Base-by-base conservation (phyloP, 2,888 invertebrate species). In the Lycocerus yunnanus region DNA sequence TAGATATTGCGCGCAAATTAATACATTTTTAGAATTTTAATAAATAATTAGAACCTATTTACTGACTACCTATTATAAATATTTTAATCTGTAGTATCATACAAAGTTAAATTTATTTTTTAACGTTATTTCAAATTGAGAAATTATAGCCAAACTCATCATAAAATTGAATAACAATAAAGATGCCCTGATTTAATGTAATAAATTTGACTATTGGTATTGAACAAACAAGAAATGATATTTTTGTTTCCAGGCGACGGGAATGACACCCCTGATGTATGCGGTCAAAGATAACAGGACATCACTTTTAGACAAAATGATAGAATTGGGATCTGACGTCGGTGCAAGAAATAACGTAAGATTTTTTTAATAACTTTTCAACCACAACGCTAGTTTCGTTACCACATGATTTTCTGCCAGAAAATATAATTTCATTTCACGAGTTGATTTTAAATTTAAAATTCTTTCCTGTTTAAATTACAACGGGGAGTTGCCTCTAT, bases 191-290 rank as follows among this genome's bases (percentile, higher is more conserved):
- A 74, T 74, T 67, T 67, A 69, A 70, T 24, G 71, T 15, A 66
- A 72, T 60, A 68, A 74, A 73, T 73, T 71, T 73, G 16, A 69
- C 67, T n/a, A 73, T 76, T 69, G 69, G 65, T 85, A 86, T 85
- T 80, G 84, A 86, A 83, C 84, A 84, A 86, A 85, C 85, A 82
- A 68, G 78, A 74, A 78, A 58, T 73, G 78, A 76, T 73, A 75
- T 81, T 78, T 79, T 82, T 83, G 85, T 83, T 91, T 92, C 71
- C 90, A 97, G 97, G 92, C 92, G 80, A 96, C 94, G 72, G 97
- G 97, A 78, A 95, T 97, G 94, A 97, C 97, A 73, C 96, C 98
- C 18, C 89, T 98, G 81, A 98, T 98, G 97, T 95, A 94, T 85
- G 97, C 97, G 1, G 97, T 97, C 21, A 97, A 97, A 88, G 98